These are phyloP conservation scores for Asbolus verrucosus DNA, from an alignment of 1,140 invertebrate species.

Conservation along the genomic window DNA sequence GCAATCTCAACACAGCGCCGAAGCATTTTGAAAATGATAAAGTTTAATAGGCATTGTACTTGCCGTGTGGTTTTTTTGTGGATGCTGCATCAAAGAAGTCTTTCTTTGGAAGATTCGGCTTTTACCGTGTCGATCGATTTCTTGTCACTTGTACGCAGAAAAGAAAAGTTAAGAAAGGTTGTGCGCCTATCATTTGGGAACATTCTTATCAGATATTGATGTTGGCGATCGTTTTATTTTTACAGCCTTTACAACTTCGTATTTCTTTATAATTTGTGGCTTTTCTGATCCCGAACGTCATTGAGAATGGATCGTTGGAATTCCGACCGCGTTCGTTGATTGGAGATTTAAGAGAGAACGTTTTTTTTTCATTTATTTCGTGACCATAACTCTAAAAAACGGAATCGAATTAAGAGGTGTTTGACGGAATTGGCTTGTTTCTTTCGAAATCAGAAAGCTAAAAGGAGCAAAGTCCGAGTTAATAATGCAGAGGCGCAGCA, in stretches of 20 bases:
- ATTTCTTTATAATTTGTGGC: slow-evolving; percentile 39
- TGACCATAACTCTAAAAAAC: slow-evolving; percentile 25
- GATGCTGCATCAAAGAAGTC: background rate
- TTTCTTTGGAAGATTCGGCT: slow-evolving; percentile 19
- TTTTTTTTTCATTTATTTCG: slow-evolving; percentile 25
- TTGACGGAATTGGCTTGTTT: background rate
- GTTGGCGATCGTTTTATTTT: slow-evolving; percentile 37
- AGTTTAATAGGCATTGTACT: slow-evolving; percentile 17
- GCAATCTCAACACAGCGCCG: background rate
- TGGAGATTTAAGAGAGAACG: slow-evolving; percentile 26
- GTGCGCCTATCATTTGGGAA: slow-evolving; percentile 32
- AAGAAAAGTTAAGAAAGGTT: slow-evolving; percentile 38
- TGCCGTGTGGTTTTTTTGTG: background rate
- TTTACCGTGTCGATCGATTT: slow-evolving; percentile 25
- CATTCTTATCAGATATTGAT: slow-evolving; percentile 39
- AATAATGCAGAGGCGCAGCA: background rate
- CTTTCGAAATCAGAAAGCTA: background rate
- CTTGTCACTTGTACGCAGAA: slow-evolving; percentile 19
- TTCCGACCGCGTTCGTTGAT: slow-evolving; percentile 15
- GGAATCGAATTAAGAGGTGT: slow-evolving; percentile 5
- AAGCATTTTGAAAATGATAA: slow-evolving; percentile 17
- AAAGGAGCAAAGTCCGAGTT: background rate
- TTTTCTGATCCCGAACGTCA: slow-evolving; percentile 26
- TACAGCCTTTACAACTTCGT: slow-evolving; percentile 28
- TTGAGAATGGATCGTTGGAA: slow-evolving; percentile 7